phyloP scores from a whole-genome alignment of 2,888 invertebrate genomes.

The Heteropelma amictum region DNA sequence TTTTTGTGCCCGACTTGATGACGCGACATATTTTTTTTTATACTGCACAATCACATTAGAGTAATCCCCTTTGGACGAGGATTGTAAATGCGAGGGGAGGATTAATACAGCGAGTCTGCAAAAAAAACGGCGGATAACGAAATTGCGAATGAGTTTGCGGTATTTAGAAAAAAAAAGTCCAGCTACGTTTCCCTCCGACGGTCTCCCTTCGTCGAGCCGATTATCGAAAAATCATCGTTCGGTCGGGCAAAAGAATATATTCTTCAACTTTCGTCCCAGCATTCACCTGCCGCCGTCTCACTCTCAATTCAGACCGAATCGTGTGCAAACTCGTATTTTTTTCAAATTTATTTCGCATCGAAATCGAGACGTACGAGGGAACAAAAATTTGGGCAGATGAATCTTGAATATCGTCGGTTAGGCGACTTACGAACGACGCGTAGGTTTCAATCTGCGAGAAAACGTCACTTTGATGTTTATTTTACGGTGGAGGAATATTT shows the following conservation, averaged over 20 bases:
- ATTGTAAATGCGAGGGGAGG: constrained; percentile 25
- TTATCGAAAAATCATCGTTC: constrained; percentile 44
- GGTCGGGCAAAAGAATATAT: constrained; percentile 45
- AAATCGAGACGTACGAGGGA: too few species aligned
- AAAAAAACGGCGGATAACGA: neutral
- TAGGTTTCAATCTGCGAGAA: neutral
- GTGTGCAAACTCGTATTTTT: too few species aligned
- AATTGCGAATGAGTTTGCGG: constrained; percentile 43
- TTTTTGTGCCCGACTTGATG: too few species aligned
- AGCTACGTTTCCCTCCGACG: constrained; percentile 16
- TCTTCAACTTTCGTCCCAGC: too few species aligned
- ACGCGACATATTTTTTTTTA: too few species aligned
- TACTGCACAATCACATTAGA: too few species aligned
- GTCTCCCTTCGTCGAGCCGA: too few species aligned
- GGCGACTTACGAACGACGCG: neutral
- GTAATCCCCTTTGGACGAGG: neutral
- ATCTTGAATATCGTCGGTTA: too few species aligned
- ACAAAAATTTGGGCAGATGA: too few species aligned
- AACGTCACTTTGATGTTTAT: neutral
- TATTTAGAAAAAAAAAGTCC: constrained; percentile 19
- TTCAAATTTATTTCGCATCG: too few species aligned
- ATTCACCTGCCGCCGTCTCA: too few species aligned
- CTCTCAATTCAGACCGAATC: too few species aligned
- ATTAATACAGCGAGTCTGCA: neutral
- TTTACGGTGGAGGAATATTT: neutral